A percentile compares a stretch with the other conserved stretches of the same genome.
Evolutionary conservation across 2,113 vertebrate genomes (phyloP).

Genomic region (Istiophorus platypterus): DNA sequence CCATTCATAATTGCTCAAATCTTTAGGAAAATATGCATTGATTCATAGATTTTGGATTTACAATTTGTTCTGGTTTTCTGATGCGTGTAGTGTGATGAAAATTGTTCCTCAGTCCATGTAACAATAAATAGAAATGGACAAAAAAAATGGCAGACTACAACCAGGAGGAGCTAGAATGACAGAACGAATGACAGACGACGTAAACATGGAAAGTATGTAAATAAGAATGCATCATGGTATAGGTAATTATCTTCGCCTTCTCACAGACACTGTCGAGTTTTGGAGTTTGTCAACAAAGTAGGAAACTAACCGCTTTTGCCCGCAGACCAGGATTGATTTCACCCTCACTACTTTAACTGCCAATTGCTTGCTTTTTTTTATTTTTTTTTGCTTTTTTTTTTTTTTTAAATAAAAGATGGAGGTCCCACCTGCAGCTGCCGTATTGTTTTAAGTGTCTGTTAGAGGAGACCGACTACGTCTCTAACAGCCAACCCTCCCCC

Average conservation of each 20-base stretch:
- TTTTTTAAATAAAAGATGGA: slow-evolving; percentile 35
- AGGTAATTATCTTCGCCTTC: slow-evolving; percentile 76
- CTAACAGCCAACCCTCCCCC: slow-evolving; percentile 37
- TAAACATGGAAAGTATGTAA: slow-evolving; percentile 79
- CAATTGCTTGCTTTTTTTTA: too few species aligned
- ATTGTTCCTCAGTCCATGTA: slow-evolving; percentile 77
- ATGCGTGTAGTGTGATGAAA: slow-evolving; percentile 82
- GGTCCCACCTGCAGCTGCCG: slow-evolving; percentile 43
- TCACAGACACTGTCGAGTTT: slow-evolving; percentile 48
- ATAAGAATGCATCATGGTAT: slow-evolving; percentile 76
- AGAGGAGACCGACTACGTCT: slow-evolving; percentile 26
- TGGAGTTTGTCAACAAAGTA: slow-evolving; percentile 55
- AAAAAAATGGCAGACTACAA: slow-evolving; percentile 62
- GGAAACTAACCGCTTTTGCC: slow-evolving; percentile 61
- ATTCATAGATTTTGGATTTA: slow-evolving; percentile 84
- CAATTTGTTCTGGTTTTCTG: slow-evolving; percentile 79
- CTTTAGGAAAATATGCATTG: slow-evolving; percentile 86
- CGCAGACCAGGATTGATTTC: slow-evolving; percentile 22
- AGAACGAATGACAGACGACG: slow-evolving; percentile 76
- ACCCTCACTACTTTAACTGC: slow-evolving; percentile 9
- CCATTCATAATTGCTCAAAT: slow-evolving; percentile 84
- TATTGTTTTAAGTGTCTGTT: slow-evolving; percentile 15
- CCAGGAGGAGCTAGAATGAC: slow-evolving; percentile 65
- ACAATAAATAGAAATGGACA: slow-evolving; percentile 83
- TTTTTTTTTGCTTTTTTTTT: too few species aligned